Conservation (phyloP, 2,888 invertebrate genomes). For the Pandemis corylana region DNA sequence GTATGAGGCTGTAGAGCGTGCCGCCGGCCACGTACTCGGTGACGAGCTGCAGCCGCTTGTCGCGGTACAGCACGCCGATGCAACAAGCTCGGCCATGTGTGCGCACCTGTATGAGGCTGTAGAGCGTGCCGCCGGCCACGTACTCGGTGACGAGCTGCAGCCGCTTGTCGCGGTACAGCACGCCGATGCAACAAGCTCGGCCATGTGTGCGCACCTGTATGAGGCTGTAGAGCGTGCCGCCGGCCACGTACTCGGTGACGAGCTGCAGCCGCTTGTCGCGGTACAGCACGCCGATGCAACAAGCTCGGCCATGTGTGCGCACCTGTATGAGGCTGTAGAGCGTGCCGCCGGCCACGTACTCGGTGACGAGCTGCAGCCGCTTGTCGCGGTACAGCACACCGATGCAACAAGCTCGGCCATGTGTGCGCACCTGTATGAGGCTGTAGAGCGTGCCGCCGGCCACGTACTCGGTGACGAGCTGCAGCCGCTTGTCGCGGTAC, state of each 20-base stretch:
- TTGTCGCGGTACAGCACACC: slow-evolving; percentile 97
- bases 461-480: slow-evolving; percentile 96
- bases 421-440: slow-evolving; percentile 87
- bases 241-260: slow-evolving; percentile 96
- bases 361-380: slow-evolving; percentile 95
- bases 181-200: no score
- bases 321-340: slow-evolving; percentile 93
- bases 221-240: slow-evolving; percentile 94
- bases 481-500: slow-evolving; percentile 95
- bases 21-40: slow-evolving; percentile 97
- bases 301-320: neutral
- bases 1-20: slow-evolving; percentile 93
- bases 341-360: slow-evolving; percentile 96
- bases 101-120: slow-evolving; percentile 90
- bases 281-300: slow-evolving; percentile 96
- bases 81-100: no score
- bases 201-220: slow-evolving; percentile 88
- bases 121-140: slow-evolving; percentile 95
- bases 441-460: slow-evolving; percentile 95
- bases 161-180: slow-evolving; percentile 96
- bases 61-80: slow-evolving; percentile 96
- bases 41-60: slow-evolving; percentile 94
- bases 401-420: slow-evolving; percentile 76
- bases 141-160: slow-evolving; percentile 97
- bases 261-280: slow-evolving; percentile 96